These are phyloP conservation scores for Zhuqinia jingwanae DNA, from an alignment of 2,888 invertebrate genomes.

Conservation along the genomic window DNA sequence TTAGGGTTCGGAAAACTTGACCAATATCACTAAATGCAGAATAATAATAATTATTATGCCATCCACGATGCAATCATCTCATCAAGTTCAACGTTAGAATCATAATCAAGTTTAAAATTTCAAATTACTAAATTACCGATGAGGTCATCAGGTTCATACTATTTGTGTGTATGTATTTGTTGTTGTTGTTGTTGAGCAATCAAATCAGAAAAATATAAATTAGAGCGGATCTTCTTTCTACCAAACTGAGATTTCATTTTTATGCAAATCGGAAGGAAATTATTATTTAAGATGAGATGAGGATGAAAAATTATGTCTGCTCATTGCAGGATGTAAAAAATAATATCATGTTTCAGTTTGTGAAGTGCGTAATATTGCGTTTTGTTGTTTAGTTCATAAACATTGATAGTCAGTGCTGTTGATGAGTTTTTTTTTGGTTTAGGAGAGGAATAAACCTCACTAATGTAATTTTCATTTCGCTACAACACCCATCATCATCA, in stretches of 20 bases:
- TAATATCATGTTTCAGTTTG: neutral
- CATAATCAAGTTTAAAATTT: neutral
- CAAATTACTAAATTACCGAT: neutral
- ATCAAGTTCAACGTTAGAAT: neutral
- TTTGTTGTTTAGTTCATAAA: neutral
- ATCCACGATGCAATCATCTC: neutral
- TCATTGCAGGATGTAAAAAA: neutral
- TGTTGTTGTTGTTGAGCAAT: neutral
- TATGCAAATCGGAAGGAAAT: conserved; percentile 47
- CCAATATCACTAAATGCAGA: too few species aligned
- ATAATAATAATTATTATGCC: neutral
- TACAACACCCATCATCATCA: neutral
- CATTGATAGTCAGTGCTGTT: too few species aligned
- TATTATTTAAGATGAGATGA: too few species aligned
- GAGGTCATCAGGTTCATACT: neutral
- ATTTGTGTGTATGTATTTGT: neutral
- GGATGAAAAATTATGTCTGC: too few species aligned
- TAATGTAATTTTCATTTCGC: too few species aligned
- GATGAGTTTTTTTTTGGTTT: too few species aligned
- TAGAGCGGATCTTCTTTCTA: conserved; percentile 6
- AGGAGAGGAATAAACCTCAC: too few species aligned
- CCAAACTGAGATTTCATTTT: conserved; percentile 21
- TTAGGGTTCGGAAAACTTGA: too few species aligned
- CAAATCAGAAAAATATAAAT: neutral
- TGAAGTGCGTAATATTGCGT: neutral